Evolutionary conservation across 2,113 vertebrate species (phyloP), one percentile per base, ranked within the genome.

Genomic region (Serilophus lunatus): DNA sequence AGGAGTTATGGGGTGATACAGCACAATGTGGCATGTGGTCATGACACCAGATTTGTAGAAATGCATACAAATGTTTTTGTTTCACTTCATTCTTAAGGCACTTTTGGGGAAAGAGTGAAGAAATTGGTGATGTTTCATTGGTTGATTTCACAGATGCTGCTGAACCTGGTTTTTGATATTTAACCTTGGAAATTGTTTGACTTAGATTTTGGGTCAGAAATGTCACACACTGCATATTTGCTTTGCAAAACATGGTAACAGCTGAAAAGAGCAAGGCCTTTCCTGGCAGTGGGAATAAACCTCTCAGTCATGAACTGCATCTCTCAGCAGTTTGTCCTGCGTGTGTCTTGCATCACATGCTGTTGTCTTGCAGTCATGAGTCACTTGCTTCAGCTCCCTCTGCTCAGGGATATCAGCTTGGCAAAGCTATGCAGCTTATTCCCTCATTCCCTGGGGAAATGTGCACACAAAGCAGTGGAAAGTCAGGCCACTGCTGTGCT

Each of bases 381-480:
- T 96, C 95, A 93, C 96, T 96, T 92, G 91, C 90, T 92, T 91
- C 75, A 90, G 79, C 83, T 94, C 76, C 88, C 82, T 36, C 75
- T 66, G 93, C 94, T 94, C 15, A 2, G 94, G 84, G 90, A 72
- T 76, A 94, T 90, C 35, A 0, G 84, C 86, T 83, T 78, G 82
- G 92, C 53, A 63, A 82, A 95, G 59, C 90, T 51, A 28, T 45
- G 36, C 44, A 38, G 89, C 68, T 91, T 44, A 66, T 95, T 95
- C 86, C 90, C 78, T 16, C 35, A 70, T 95, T 96, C 86, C 92
- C 78, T 10, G 35, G 64, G 80, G 92, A 84, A 95, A 89, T 12
- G 76, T 76, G 86, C 92, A 86, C 94, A 61, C 59, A 86, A 78
- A 88, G 90, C 94, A 74, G 83, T 22, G 54, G 93, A 88, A 91